Evolutionary conservation across 2,888 invertebrate species (phyloP).

Genomic region (Harpalus rufipes): DNA sequence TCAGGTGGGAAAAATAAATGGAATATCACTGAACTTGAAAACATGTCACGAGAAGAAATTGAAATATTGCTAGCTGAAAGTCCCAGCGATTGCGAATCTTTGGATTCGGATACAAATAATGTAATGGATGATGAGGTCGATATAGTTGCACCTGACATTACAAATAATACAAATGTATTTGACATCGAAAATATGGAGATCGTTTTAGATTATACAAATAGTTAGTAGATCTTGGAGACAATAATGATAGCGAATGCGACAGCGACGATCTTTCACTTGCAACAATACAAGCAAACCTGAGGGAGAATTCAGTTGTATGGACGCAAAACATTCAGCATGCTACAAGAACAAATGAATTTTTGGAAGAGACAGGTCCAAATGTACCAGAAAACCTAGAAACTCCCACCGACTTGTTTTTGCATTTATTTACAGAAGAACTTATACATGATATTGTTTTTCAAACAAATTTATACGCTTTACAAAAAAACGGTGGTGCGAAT

Average conservation of each 20-base stretch:
- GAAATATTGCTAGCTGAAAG: background rate
- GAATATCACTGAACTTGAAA: background rate
- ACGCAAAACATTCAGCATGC: background rate
- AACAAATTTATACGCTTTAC: background rate
- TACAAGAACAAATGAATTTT: conserved; percentile 5
- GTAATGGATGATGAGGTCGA: background rate
- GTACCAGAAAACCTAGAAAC: conserved; percentile 36
- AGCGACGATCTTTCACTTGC: background rate
- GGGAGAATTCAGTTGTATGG: background rate
- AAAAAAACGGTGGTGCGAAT: background rate
- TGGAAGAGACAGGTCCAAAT: background rate
- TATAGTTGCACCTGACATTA: background rate
- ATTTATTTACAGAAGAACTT: conserved; percentile 67
- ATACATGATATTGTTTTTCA: conserved; percentile 36
- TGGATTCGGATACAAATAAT: background rate
- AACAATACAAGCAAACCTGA: background rate
- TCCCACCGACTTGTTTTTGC: conserved; percentile 67
- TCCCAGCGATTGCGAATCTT: background rate
- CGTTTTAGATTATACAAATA: background rate
- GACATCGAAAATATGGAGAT: background rate
- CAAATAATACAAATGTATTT: background rate
- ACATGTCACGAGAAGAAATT: background rate
- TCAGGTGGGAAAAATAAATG: background rate
- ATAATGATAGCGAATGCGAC: background rate
- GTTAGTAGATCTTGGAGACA: background rate